These are phyloP conservation scores for Nerophis ophidion DNA, from an alignment of 2,113 vertebrate species.

Conservation along the genomic window DNA sequence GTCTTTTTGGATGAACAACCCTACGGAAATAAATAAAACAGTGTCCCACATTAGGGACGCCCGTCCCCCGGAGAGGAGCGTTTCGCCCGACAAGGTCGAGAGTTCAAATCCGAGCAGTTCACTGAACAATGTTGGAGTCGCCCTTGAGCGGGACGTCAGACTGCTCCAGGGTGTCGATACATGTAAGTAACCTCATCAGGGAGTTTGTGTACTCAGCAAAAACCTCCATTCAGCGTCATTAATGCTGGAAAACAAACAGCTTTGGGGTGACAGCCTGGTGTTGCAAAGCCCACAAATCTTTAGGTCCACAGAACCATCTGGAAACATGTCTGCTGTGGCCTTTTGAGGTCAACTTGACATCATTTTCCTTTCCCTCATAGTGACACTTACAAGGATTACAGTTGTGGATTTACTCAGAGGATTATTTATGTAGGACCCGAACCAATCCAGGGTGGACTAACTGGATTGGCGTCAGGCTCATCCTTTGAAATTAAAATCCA, in stretches of 20 bases:
- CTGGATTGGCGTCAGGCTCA: not conserved
- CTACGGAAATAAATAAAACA: not conserved
- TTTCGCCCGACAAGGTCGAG: conserved; percentile 19
- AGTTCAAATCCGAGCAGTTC: conserved; percentile 25
- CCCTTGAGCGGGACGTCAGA: conserved; percentile 18
- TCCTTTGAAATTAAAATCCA: not conserved
- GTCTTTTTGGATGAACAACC: conserved; percentile 23
- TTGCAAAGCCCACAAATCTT: conserved; percentile 1
- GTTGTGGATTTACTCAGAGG: not conserved
- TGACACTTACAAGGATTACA: not conserved
- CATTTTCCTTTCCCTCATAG: too few relatives aligned
- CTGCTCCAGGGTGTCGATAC: conserved; percentile 29
- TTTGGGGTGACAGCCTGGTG: conserved; percentile 23
- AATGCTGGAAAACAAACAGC: conserved; percentile 31
- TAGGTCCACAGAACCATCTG: too few relatives aligned
- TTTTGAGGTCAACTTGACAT: too few relatives aligned
- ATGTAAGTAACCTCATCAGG: conserved; percentile 43
- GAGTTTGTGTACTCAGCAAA: conserved; percentile 37
- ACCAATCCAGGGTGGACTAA: not conserved
- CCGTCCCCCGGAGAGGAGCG: conserved; percentile 12
- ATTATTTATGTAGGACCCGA: not conserved
- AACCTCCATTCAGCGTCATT: conserved; percentile 34
- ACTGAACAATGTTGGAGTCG: conserved; percentile 8
- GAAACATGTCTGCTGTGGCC: too few relatives aligned
- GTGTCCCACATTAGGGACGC: conserved; percentile 9